phyloP scores from a whole-genome alignment of 2,888 invertebrate species.

The Spialia ferax region DNA sequence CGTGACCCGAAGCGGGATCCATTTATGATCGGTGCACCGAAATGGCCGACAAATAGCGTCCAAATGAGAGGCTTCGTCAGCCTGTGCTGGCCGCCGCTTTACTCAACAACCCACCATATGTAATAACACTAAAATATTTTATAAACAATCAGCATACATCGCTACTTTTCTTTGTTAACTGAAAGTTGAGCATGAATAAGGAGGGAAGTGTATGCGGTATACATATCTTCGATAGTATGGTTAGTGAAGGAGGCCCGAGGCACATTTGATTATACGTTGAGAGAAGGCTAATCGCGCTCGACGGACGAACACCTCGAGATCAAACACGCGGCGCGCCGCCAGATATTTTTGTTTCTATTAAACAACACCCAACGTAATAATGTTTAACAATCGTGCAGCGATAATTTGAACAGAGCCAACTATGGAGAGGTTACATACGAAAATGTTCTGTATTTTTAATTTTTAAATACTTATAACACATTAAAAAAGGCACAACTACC shows the following conservation, averaged over 20 bases:
- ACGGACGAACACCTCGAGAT: constrained; percentile 87
- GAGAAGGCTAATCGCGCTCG: constrained; percentile 86
- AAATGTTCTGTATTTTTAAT: neutral
- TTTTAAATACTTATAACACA: too few species aligned
- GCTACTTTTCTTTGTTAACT: constrained; percentile 26
- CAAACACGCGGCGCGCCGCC: constrained; percentile 87
- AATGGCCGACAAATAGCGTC: constrained; percentile 86
- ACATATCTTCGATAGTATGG: constrained; percentile 47
- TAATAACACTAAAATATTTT: constrained; percentile 49
- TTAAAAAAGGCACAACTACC: too few species aligned
- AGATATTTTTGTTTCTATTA: constrained; percentile 87
- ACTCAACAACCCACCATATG: constrained; percentile 68
- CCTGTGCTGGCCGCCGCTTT: constrained; percentile 74
- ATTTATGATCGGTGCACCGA: constrained; percentile 85
- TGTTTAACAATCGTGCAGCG: constrained; percentile 87
- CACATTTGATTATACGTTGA: constrained; percentile 86
- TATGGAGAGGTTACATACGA: constrained; percentile 55
- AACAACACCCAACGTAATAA: constrained; percentile 87
- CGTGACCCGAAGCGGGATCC: constrained; percentile 83
- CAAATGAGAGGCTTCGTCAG: constrained; percentile 85
- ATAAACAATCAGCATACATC: constrained; percentile 38
- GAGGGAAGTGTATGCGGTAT: constrained; percentile 53
- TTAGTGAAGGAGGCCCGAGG: constrained; percentile 72
- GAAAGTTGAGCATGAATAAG: constrained; percentile 41
- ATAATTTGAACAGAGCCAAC: constrained; percentile 74